phyloP scores from a whole-genome alignment of 2,113 vertebrate species.

The Glareola pratincola region DNA sequence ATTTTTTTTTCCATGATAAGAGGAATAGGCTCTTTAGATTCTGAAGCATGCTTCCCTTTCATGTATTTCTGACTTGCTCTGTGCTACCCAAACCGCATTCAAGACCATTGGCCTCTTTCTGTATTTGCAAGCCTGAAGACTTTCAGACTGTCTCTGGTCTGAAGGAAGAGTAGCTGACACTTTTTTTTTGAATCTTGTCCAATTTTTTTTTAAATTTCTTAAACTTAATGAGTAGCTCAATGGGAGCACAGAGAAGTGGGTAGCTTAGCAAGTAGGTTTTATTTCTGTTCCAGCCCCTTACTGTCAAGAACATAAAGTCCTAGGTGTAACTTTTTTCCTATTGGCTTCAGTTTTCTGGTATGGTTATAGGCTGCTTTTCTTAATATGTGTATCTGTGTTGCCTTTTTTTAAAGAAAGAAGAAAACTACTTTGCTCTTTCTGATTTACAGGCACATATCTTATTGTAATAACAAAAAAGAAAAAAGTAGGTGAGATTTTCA shows the following conservation, averaged over 20 bases:
- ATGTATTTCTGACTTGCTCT: background rate
- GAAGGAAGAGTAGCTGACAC: background rate
- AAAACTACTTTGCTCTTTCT: background rate
- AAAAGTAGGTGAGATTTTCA: conserved; percentile 91
- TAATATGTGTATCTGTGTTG: background rate
- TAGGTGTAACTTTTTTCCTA: background rate
- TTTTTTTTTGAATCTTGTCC: background rate
- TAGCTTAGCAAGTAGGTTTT: background rate
- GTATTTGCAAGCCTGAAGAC: background rate
- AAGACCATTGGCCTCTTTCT: background rate
- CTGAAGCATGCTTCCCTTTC: background rate
- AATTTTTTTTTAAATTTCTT: background rate
- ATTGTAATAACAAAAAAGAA: conserved; percentile 93
- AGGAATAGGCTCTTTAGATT: background rate
- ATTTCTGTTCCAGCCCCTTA: background rate
- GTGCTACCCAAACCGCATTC: background rate
- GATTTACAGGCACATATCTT: conserved; percentile 87
- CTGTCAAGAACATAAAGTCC: background rate
- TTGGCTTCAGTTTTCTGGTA: background rate
- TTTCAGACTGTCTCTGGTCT: background rate
- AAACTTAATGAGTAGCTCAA: background rate
- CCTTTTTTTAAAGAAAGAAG: background rate
- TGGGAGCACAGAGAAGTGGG: background rate
- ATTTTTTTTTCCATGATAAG: background rate
- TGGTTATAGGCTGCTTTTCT: background rate